Evolutionary conservation across 2,113 vertebrate species (phyloP).

Genomic region (Panthera tigris): DNA sequence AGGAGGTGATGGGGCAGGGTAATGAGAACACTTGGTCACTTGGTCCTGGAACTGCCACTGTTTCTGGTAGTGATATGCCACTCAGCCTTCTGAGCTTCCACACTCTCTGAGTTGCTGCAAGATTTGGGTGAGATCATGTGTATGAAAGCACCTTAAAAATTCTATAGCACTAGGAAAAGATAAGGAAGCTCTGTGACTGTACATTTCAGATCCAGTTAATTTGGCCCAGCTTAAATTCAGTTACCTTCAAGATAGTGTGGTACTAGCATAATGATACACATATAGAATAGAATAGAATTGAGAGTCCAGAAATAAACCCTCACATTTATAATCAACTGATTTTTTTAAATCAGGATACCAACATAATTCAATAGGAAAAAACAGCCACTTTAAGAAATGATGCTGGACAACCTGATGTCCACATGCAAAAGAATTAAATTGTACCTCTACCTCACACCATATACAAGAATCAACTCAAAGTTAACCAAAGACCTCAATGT

Average conservation of each 20-base stretch:
- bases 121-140: not conserved
- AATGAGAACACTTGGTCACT: not conserved
- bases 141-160: not conserved
- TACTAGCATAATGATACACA: not conserved
- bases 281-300: not conserved
- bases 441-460: not conserved
- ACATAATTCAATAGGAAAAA: not conserved
- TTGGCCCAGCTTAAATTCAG: not conserved
- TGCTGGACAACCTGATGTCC: not conserved
- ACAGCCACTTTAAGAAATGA: not conserved
- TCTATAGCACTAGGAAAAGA: not conserved
- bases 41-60: not conserved
- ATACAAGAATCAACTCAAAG: not conserved
- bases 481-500: not conserved
- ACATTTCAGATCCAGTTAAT: not conserved
- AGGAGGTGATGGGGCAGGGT: not conserved
- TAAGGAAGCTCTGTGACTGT: not conserved
- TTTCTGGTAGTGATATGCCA: not conserved
- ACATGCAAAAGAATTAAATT: not conserved
- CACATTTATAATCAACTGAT: not conserved
- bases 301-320: conserved; percentile 31
- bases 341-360: not conserved
- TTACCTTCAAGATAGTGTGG: not conserved
- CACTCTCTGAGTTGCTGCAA: not conserved
- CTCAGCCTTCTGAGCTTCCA: not conserved